phyloP scores from a whole-genome alignment of 1,140 invertebrate species.

The Zaprionus ornatus region DNA sequence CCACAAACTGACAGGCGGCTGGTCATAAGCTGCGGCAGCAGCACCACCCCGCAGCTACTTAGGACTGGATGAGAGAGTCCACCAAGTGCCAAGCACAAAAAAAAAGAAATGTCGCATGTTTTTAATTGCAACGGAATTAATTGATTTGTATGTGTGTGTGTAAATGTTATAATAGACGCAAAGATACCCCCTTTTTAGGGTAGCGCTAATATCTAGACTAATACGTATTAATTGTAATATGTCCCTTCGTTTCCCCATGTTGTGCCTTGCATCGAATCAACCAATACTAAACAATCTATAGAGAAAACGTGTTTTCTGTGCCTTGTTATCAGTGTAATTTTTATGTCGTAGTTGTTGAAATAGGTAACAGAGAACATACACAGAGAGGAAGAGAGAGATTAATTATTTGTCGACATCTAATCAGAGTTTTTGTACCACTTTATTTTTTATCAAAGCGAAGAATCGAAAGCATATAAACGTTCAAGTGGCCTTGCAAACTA shows the following conservation, averaged over 20 bases:
- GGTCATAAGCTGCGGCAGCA: constrained; percentile 84
- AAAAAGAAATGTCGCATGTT: constrained; percentile 59
- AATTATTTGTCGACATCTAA: constrained; percentile 34
- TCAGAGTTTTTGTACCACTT: constrained; percentile 41
- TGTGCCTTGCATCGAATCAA: constrained; percentile 45
- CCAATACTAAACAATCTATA: constrained; percentile 25
- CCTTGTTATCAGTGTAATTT: constrained; percentile 44
- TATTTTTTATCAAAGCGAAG: constrained; percentile 12
- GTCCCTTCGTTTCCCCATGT: constrained; percentile 4
- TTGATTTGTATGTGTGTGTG: constrained; percentile 41
- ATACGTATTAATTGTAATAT: constrained; percentile 43
- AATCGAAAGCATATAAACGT: constrained; percentile 9
- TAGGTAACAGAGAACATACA: not conserved
- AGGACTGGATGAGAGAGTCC: not conserved
- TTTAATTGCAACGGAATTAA: constrained; percentile 43
- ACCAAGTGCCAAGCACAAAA: constrained; percentile 68
- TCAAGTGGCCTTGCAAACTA: constrained; percentile 55
- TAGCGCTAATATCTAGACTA: constrained; percentile 52
- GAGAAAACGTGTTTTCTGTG: constrained; percentile 27
- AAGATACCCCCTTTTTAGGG: not conserved
- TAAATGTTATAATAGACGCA: constrained; percentile 32
- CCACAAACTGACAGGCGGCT: constrained; percentile 99
- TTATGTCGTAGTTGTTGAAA: constrained; percentile 19
- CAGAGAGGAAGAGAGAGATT: constrained; percentile 7
- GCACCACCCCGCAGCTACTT: not conserved